These are phyloP conservation scores for Eudasyphora cyanicolor DNA, from an alignment of 2,888 invertebrate species.

Conservation along the genomic window DNA sequence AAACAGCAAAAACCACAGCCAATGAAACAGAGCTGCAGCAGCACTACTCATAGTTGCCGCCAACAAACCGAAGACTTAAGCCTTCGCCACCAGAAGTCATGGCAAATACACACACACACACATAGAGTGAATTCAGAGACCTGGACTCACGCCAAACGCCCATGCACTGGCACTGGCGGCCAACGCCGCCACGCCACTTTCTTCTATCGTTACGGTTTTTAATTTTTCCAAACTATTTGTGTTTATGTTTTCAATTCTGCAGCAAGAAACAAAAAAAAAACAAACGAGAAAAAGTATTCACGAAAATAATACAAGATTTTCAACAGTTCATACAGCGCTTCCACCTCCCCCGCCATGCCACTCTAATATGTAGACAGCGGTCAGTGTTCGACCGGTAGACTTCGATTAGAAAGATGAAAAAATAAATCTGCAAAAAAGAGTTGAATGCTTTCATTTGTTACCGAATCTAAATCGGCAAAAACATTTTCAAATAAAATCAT, in stretches of 20 bases:
- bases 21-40: constrained; percentile 10
- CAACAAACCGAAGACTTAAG: neutral
- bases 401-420: constrained; percentile 37
- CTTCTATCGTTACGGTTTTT: constrained; percentile 64
- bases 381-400: constrained; percentile 63
- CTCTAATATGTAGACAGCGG: constrained; percentile 54
- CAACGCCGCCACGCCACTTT: constrained; percentile 51
- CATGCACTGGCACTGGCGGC: neutral
- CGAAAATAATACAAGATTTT: constrained; percentile 47
- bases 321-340: constrained; percentile 57
- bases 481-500: constrained; percentile 16
- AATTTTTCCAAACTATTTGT: constrained; percentile 52
- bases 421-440: constrained; percentile 31
- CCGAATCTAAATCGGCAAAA: neutral
- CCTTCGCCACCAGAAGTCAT: constrained; percentile 61
- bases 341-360: neutral
- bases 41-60: neutral
- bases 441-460: constrained; percentile 1
- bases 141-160: neutral
- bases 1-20: constrained; percentile 25
- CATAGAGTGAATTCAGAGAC: neutral
- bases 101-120: constrained; percentile 38
- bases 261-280: constrained; percentile 1
- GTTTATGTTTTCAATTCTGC: constrained; percentile 32
- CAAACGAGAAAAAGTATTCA: neutral